Evolutionary conservation across 2,888 invertebrate species (phyloP).

Genomic region (Leucophora obtusa): DNA sequence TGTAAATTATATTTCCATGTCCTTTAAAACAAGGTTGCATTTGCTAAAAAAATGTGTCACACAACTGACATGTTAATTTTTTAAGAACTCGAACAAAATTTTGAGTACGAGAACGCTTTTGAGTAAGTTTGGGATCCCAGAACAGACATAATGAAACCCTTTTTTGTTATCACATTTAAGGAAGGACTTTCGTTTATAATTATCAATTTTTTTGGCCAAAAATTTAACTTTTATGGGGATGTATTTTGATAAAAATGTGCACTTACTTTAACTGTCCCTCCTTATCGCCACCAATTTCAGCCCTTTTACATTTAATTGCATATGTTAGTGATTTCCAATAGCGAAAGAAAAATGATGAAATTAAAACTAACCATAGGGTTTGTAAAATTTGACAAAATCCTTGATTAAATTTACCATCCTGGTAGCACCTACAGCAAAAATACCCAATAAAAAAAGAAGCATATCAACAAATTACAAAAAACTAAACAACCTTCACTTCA

Average conservation of each 20-base stretch:
- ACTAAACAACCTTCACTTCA: background rate
- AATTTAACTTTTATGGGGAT: too few relatives aligned
- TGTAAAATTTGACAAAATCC: conserved; percentile 64
- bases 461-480: conserved; percentile 3
- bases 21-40: too few relatives aligned
- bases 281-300: conserved; percentile 67
- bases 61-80: too few relatives aligned
- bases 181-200: too few relatives aligned
- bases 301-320: conserved; percentile 69
- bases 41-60: too few relatives aligned
- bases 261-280: conserved; percentile 69
- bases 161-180: too few relatives aligned
- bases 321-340: conserved; percentile 70
- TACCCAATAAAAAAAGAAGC: background rate
- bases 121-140: too few relatives aligned
- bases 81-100: too few relatives aligned
- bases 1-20: too few relatives aligned
- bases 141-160: too few relatives aligned
- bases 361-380: conserved; percentile 67
- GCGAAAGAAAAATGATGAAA: conserved; percentile 72
- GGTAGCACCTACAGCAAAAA: conserved; percentile 68
- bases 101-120: too few relatives aligned
- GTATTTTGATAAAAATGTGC: background rate
- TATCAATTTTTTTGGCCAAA: too few relatives aligned
- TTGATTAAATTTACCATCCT: conserved; percentile 68